A percentile compares a stretch with the other conserved stretches of the same genome.
phyloP scores from a whole-genome alignment of 1,140 invertebrate genomes.

The Apis mellifera region DNA sequence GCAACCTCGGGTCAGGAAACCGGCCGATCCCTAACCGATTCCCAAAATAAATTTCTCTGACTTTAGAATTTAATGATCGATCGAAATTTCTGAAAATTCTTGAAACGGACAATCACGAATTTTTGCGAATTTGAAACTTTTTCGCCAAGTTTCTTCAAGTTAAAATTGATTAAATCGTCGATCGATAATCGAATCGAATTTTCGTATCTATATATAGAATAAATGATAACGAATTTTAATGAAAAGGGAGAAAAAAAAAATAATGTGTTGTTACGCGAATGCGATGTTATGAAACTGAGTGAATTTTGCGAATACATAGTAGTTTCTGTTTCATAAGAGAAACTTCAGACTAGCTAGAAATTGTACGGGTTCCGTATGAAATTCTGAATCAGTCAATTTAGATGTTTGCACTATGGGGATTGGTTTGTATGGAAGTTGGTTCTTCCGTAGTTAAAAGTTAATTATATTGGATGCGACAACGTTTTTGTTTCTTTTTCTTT shows the following conservation, averaged over 20 bases:
- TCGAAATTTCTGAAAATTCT: neutral
- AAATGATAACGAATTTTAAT: neutral
- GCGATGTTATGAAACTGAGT: neutral
- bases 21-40: neutral
- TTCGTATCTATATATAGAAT: too few relatives aligned
- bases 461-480: neutral
- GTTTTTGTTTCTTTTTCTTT: too few relatives aligned
- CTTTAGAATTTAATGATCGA: too few relatives aligned
- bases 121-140: too few relatives aligned
- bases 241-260: neutral
- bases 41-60: slow-evolving; percentile 4
- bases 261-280: neutral
- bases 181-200: too few relatives aligned
- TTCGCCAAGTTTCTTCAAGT: too few relatives aligned
- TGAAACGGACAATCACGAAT: too few relatives aligned
- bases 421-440: neutral
- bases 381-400: neutral
- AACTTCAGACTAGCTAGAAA: neutral
- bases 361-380: neutral
- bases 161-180: too few relatives aligned
- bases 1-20: slow-evolving; percentile 31
- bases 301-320: neutral
- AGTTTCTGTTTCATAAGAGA: neutral
- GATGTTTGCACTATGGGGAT: neutral
- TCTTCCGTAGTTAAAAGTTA: too few relatives aligned